These are phyloP conservation scores for Dromococcyx pavoninus DNA, from an alignment of 2,797 vertebrate genomes.

Conservation along the genomic window DNA sequence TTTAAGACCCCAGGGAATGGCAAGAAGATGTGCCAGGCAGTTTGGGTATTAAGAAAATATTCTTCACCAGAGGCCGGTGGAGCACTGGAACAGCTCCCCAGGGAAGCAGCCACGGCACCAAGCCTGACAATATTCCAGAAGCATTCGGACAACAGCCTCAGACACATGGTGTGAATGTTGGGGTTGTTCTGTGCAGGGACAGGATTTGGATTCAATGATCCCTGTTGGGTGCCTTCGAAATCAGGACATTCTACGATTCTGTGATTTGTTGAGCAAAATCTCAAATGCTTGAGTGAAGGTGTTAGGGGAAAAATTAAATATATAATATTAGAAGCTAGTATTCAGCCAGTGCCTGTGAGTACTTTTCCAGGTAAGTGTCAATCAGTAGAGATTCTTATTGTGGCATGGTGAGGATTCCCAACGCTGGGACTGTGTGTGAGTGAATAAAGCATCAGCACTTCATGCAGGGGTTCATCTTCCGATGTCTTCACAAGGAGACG, in stretches of 20 bases:
- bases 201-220: too few relatives aligned
- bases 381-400: not conserved
- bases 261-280: not conserved
- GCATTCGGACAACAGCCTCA: too few relatives aligned
- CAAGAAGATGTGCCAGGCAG: too few relatives aligned
- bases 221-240: too few relatives aligned
- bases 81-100: too few relatives aligned
- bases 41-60: too few relatives aligned
- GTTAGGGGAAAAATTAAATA: not conserved
- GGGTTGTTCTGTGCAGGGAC: too few relatives aligned
- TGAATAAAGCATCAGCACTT: not conserved
- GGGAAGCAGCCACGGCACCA: too few relatives aligned
- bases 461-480: rapidly evolving
- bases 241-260: too few relatives aligned
- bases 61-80: too few relatives aligned
- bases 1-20: not conserved
- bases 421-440: rapidly evolving
- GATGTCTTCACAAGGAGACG: not conserved
- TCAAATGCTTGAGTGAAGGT: not conserved
- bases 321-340: not conserved
- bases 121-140: too few relatives aligned
- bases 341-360: not conserved
- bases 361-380: not conserved
- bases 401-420: rapidly evolving
- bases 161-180: too few relatives aligned